phyloP scores from a whole-genome alignment of 2,888 invertebrate species.

The Lasioglossum pauxillum region DNA sequence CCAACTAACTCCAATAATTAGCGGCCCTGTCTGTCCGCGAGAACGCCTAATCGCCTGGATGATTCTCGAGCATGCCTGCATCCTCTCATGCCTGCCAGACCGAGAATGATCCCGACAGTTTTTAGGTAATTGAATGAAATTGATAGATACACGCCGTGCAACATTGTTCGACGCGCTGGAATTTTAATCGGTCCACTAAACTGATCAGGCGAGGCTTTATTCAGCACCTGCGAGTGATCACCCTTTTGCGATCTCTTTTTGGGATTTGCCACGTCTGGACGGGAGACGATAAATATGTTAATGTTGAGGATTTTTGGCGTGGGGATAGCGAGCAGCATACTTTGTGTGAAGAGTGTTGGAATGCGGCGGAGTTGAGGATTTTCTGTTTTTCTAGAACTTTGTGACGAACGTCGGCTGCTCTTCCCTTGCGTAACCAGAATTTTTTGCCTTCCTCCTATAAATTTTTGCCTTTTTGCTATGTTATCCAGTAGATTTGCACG shows the following conservation, averaged over 20 bases:
- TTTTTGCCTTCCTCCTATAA: too few relatives aligned
- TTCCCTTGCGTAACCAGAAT: too few relatives aligned
- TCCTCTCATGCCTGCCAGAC: neutral
- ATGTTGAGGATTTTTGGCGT: neutral
- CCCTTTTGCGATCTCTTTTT: neutral
- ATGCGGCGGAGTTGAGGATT: neutral
- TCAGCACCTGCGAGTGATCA: neutral
- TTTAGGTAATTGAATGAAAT: neutral
- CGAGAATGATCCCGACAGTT: neutral
- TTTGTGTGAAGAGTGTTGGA: neutral
- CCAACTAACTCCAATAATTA: conserved; percentile 76
- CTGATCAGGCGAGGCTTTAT: neutral
- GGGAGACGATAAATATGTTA: neutral
- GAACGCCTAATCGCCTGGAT: conserved; percentile 7
- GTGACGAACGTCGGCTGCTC: too few relatives aligned
- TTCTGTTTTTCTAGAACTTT: too few relatives aligned
- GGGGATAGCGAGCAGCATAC: neutral
- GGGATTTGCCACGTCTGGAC: neutral
- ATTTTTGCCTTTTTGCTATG: too few relatives aligned
- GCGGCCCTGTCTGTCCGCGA: conserved; percentile 45
- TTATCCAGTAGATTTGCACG: too few relatives aligned
- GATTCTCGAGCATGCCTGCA: neutral
- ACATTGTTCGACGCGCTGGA: neutral
- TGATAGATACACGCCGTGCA: neutral
- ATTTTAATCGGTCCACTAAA: neutral